Evolutionary conservation across 2,113 vertebrate genomes (phyloP).

Genomic region (Corythaixoides concolor): DNA sequence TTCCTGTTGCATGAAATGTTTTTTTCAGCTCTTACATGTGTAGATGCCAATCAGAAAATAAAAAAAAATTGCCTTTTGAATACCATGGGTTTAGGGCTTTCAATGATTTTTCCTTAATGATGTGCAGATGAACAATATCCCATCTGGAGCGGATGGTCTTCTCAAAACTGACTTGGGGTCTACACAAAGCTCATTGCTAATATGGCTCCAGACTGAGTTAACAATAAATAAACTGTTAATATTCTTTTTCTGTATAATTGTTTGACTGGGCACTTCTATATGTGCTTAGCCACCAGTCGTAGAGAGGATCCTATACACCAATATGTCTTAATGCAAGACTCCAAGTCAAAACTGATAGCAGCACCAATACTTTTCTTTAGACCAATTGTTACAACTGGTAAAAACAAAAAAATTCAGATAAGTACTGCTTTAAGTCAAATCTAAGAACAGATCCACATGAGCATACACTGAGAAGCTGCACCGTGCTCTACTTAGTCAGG

Average conservation of each 20-base stretch:
- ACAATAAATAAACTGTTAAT: background rate
- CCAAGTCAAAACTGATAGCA: background rate
- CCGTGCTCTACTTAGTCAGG: background rate
- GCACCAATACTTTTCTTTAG: background rate
- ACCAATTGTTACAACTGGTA: background rate
- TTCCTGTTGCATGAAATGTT: background rate
- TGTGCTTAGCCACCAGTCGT: background rate
- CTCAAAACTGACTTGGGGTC: background rate
- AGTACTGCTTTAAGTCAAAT: background rate
- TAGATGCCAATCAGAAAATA: background rate
- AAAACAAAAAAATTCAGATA: background rate
- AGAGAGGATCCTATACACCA: background rate
- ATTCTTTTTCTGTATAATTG: background rate
- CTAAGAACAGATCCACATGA: background rate
- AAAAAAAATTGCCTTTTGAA: background rate
- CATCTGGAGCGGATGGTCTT: background rate
- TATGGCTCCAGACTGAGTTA: background rate
- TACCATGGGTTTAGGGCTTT: background rate
- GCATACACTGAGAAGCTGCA: background rate
- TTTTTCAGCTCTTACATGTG: background rate
- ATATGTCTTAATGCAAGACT: background rate
- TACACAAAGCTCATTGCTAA: background rate
- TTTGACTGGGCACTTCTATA: background rate
- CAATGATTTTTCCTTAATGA: background rate
- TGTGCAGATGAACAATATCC: background rate